Base-by-base conservation (phyloP, 2,888 invertebrate genomes). In the Caenorhabditis doughertyi region DNA sequence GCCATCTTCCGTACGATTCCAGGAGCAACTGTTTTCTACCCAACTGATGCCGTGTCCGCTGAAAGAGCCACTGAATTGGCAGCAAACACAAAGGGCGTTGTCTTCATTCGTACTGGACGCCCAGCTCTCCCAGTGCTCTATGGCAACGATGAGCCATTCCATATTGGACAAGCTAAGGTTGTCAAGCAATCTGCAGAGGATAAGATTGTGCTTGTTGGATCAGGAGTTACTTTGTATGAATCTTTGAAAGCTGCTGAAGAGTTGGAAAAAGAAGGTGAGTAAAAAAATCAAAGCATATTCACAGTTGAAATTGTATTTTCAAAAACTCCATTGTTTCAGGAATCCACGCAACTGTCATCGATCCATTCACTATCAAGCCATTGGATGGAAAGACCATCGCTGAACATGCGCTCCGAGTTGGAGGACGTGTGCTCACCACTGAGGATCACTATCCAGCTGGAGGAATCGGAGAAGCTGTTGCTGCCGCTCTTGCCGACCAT, bases 391-490 rank as follows among this genome's bases (percentile, higher is more conserved):
- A 94, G 0, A 94, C 95, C 1, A 94, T 99, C 49, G 92, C 95
- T 49, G 93, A 94, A 67, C 95, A 96, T 92, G 97, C 87, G 13
- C 67, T 70, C 8, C 82, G 89, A 29, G 87, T 84, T 39, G 91
- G 90, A 58, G 91, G 91, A 51, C 94, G 94, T 83, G 94, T 99
- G 72, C 92, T 99, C 64, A 96, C 97, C 42, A 97, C 98, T 0
- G 99, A 99, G 93, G 99, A 99, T 92, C 99, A 99, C 93, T 99
- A 99, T 92, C 95, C 95, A 85, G 96, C 90, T 95, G 96, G 99
- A 84, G 99, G 99, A 67, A 92, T 99, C 72, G 99, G 99, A 81
- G 98, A 99, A 92, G 97, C 98, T 21, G 98, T 87, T 8, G 76
- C 83, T 13, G 68, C 86, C 55, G 87, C 84, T n/a, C 76, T 87